Evolutionary conservation across 2,888 invertebrate species (phyloP).

Genomic region (Tinea semifulvella): DNA sequence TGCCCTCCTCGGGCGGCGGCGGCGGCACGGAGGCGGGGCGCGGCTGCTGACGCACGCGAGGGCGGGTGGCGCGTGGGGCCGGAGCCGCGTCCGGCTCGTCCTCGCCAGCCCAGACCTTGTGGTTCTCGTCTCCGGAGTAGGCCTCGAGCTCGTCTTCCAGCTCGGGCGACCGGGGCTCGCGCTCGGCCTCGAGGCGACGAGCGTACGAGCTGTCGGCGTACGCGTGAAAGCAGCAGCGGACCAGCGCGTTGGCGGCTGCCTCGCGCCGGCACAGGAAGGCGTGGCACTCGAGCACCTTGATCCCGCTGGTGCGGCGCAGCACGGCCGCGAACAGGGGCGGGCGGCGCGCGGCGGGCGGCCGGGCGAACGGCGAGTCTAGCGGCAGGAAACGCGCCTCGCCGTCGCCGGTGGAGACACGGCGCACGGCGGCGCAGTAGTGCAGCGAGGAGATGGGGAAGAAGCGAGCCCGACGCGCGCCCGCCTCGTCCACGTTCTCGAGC

Average conservation of each 20-base stretch:
- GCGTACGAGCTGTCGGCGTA: slow-evolving; percentile 96
- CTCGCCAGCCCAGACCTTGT: slow-evolving; percentile 92
- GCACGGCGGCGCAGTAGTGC: slow-evolving; percentile 95
- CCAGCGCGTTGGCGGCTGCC: slow-evolving; percentile 96
- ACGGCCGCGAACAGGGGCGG: slow-evolving; percentile 98
- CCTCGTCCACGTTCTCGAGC: slow-evolving; percentile 95
- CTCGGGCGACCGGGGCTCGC: slow-evolving; percentile 46
- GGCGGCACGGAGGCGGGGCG: slow-evolving; percentile 85
- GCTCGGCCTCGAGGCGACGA: slow-evolving; percentile 77
- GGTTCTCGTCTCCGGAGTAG: slow-evolving; percentile 92
- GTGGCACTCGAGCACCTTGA: slow-evolving; percentile 98
- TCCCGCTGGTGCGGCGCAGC: slow-evolving; percentile 92
- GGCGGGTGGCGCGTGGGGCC: slow-evolving; percentile 63
- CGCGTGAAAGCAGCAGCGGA: slow-evolving; percentile 96
- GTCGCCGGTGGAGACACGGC: slow-evolving; percentile 80
- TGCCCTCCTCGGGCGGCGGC: slow-evolving; percentile 78
- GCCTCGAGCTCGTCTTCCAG: slow-evolving; percentile 77
- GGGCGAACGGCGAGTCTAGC: slow-evolving; percentile 94
- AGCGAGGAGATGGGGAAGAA: slow-evolving; percentile 96
- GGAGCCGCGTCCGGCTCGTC: slow-evolving; percentile 69
- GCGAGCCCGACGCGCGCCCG: slow-evolving; percentile 90
- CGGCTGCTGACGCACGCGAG: slow-evolving; percentile 82
- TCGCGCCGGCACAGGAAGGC: slow-evolving; percentile 97
- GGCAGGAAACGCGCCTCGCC: slow-evolving; percentile 90
- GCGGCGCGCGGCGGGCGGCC: slow-evolving; percentile 90